Base-by-base conservation (phyloP, 2,113 vertebrate species). In the Salvelinus sp. region DNA sequence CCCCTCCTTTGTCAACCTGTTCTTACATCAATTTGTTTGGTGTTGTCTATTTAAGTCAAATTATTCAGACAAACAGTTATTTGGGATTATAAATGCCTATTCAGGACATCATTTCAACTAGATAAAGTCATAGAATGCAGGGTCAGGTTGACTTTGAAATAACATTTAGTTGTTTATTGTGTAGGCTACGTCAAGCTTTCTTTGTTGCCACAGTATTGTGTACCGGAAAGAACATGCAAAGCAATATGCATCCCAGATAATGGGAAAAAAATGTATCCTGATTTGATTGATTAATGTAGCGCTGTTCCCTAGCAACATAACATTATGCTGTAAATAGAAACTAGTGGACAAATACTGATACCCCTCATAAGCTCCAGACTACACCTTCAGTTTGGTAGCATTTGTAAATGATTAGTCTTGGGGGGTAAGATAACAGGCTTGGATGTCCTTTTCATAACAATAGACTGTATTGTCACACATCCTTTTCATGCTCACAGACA, bases 251-350 rank as follows among this genome's bases (percentile, higher is more conserved):
- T 54, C n/a, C 6, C 48, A 54, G 50, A 14, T 54, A 16, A 54
- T 18, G 4, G 16, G 50, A 18, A 14, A 18, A 18, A 76, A 78
- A 74, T 80, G 85, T 76, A 85, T 74, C 77, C 67, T 87, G 75
- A 89, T 85, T 86, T 86, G 86, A 93, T 91, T 86, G 82, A 81
- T 89, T 86, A 77, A 86, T 81, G 76, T 70, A 20, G 47, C 74
- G 18, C 7, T 69, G 91, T 90, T 90, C 33, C 93, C 83, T 84
- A 79, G 93, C 92, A 92, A 93, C 91, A 77, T 82, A 86, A 91
- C 87, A 88, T 92, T 91, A 88, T 87, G 80, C 69, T 80, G 84
- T 88, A 91, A 91, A 92, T 89, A 92, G 88, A 90, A 87, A 85
- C 80, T 83, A 83, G 82, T 83, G 81, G 81, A 85, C 86, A 88